Percentiles rank a stretch among this genome's conserved stretches.
These are phyloP conservation scores for Morelia viridis DNA, from an alignment of 2,797 vertebrate species.

Conservation along the genomic window DNA sequence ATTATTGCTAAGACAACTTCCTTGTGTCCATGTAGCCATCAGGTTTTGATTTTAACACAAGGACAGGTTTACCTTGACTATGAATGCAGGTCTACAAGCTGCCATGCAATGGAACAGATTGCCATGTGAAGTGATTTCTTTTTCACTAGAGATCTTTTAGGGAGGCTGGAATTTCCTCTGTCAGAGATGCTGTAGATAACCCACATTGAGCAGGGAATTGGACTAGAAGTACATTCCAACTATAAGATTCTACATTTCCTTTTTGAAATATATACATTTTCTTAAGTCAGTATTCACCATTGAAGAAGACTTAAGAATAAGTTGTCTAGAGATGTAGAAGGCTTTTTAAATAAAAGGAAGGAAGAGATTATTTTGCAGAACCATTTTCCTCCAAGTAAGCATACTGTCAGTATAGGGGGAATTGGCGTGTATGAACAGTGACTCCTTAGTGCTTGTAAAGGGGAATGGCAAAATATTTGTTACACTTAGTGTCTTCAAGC, in stretches of 20 bases:
- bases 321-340: background rate
- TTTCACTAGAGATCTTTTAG: background rate
- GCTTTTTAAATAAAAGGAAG: background rate
- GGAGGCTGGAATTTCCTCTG: background rate
- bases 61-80: background rate
- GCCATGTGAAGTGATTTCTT: background rate
- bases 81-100: background rate
- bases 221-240: background rate
- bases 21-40: background rate
- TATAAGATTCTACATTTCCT: background rate
- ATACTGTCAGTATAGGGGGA: background rate
- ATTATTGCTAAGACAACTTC: background rate
- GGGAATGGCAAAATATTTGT: background rate
- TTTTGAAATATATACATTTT: background rate
- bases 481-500: background rate
- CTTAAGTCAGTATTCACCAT: background rate
- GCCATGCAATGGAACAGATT: background rate
- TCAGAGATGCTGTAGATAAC: background rate
- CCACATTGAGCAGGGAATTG: background rate
- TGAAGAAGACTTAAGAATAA: background rate
- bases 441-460: slow-evolving; percentile 28
- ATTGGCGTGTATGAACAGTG: background rate
- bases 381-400: background rate
- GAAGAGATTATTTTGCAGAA: background rate
- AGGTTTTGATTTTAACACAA: background rate